These are phyloP conservation scores for Coecobrya sp. DNA, from an alignment of 2,888 invertebrate genomes.

Conservation along the genomic window DNA sequence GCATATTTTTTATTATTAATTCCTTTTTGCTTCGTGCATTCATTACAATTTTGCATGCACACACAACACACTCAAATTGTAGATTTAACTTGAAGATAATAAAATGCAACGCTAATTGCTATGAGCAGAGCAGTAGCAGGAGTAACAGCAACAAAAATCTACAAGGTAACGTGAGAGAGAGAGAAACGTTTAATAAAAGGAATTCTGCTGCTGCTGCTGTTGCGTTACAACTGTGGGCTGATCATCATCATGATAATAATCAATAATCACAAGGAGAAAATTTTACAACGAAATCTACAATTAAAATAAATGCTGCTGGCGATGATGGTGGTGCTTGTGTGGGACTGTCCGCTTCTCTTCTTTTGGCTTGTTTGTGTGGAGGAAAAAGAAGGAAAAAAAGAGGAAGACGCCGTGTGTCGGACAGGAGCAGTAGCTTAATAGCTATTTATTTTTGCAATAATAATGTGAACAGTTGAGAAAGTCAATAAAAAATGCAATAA, in stretches of 20 bases:
- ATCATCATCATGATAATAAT: conserved; percentile 67
- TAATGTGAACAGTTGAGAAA: conserved; percentile 27
- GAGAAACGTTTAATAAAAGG: not conserved
- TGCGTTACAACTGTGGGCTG: conserved; percentile 15
- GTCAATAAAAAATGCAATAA: conserved; percentile 20
- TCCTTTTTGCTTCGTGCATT: conserved; percentile 23
- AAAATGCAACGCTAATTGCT: conserved; percentile 77
- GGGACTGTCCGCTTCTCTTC: not conserved
- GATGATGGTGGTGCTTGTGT: not conserved
- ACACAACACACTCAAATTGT: conserved; percentile 33
- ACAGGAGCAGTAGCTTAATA: not conserved
- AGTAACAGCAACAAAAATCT: not conserved
- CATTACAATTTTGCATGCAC: conserved; percentile 69
- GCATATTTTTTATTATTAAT: not conserved
- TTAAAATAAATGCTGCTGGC: conserved; percentile 68
- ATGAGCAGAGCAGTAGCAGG: conserved; percentile 49
- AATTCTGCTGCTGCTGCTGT: not conserved
- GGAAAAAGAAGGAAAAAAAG: not conserved
- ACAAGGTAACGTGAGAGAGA: not conserved
- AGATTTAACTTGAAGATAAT: conserved; percentile 68
- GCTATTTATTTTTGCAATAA: conserved; percentile 32
- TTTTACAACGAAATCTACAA: conserved; percentile 51
- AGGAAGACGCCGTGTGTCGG: conserved; percentile 53
- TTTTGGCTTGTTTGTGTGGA: not conserved
- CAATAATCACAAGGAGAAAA: conserved; percentile 70